phyloP scores from a whole-genome alignment of 2,888 invertebrate genomes.

The Stramonita haemastoma region DNA sequence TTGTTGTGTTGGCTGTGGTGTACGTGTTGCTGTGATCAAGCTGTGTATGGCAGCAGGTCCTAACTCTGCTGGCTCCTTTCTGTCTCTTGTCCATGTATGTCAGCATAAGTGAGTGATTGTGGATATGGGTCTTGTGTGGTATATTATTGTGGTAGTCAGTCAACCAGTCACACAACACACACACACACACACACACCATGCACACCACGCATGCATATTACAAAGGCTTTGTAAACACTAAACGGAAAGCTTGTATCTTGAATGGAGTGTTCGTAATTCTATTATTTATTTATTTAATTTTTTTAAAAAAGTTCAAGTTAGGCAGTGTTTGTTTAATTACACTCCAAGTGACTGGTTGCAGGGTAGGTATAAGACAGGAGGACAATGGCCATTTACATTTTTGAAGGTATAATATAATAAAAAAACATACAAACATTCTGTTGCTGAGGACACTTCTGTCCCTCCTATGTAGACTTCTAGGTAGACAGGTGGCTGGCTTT shows the following conservation, averaged over 20 bases:
- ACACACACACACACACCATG: no score
- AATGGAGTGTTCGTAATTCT: neutral
- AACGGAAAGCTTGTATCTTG: neutral
- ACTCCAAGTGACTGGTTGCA: neutral
- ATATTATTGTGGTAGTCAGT: no score
- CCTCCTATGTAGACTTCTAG: no score
- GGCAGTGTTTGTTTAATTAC: neutral
- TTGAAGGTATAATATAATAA: neutral
- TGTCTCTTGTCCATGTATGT: neutral
- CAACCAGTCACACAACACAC: no score
- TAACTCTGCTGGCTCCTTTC: no score
- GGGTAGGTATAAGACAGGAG: neutral
- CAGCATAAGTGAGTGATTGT: neutral
- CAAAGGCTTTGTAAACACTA: no score
- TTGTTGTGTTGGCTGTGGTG: no score
- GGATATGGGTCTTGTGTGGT: neutral
- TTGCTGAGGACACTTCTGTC: no score
- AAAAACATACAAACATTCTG: no score
- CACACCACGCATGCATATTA: no score
- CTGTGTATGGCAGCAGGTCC: no score
- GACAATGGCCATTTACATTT: constrained; percentile 6
- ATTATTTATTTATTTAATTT: neutral
- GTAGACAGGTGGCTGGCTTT: neutral
- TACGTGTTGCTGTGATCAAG: no score
- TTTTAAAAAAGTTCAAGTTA: neutral